phyloP scores from a whole-genome alignment of 1,140 invertebrate genomes.

The Helicoverpa armigera region DNA sequence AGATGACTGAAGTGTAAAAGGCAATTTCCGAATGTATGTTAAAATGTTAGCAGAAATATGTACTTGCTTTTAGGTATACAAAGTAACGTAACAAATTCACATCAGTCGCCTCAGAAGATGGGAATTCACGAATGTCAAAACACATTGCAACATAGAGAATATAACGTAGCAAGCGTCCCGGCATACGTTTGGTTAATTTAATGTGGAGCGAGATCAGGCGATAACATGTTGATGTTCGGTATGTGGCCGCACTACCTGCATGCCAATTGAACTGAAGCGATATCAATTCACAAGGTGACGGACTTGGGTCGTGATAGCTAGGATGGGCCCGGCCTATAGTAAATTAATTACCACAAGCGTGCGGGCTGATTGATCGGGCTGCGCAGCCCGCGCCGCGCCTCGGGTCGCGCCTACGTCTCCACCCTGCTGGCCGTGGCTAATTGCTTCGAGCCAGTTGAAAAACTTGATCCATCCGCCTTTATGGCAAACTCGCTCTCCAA shows the following conservation, averaged over 20 bases:
- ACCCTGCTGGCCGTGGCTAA: slow-evolving; percentile 66
- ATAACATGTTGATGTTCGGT: slow-evolving; percentile 30
- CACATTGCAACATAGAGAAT: slow-evolving; percentile 7
- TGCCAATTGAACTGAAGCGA: slow-evolving; percentile 54
- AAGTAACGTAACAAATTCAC: slow-evolving; percentile 1
- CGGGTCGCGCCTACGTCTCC: slow-evolving; percentile 62
- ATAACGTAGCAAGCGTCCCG: background rate
- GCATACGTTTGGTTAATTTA: slow-evolving; percentile 34
- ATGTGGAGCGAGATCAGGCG: slow-evolving; percentile 17
- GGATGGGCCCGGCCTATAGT: slow-evolving; percentile 53
- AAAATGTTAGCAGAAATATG: background rate
- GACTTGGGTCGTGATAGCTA: slow-evolving; percentile 39
- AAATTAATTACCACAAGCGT: slow-evolving; percentile 72
- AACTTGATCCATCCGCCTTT: slow-evolving; percentile 65
- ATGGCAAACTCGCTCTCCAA: slow-evolving; percentile 48
- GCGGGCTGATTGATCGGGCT: slow-evolving; percentile 71
- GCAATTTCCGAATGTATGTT: background rate
- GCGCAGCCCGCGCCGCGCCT: slow-evolving; percentile 56
- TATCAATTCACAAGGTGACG: slow-evolving; percentile 41
- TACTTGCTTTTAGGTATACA: background rate
- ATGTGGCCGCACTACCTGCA: slow-evolving; percentile 33
- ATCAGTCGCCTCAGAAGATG: slow-evolving; percentile 8
- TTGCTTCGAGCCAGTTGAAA: slow-evolving; percentile 64
- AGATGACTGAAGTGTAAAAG: background rate
- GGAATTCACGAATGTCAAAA: background rate